phyloP scores from a whole-genome alignment of 2,113 vertebrate species.

The Anarhynchus alexandrinus region DNA sequence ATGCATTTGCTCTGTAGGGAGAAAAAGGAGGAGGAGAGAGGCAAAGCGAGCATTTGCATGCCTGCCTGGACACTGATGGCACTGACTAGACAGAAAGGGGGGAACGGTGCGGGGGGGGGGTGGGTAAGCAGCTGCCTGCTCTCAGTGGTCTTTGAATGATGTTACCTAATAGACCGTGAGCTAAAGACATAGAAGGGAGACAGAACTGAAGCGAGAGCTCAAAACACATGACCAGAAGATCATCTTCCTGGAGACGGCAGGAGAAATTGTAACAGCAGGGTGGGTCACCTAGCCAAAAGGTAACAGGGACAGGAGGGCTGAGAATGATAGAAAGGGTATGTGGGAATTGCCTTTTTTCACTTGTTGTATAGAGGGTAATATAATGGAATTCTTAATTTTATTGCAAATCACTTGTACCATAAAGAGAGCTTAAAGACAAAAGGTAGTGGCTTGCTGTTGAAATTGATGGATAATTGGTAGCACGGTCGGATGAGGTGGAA shows the following conservation, averaged over 20 bases:
- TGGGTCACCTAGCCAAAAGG: background rate
- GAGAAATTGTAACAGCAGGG: background rate
- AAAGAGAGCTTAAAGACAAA: background rate
- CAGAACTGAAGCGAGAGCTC: background rate
- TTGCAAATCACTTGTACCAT: no score
- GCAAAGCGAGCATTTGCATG: background rate
- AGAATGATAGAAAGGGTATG: background rate
- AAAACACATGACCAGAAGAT: fast-evolving
- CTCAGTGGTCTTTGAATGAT: background rate
- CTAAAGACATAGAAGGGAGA: background rate
- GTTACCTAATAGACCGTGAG: background rate
- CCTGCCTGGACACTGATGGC: background rate
- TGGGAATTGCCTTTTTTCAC: background rate
- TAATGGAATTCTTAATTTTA: background rate
- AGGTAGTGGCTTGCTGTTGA: background rate
- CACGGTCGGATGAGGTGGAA: background rate
- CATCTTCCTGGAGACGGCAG: background rate
- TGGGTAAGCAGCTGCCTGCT: background rate
- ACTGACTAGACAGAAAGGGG: background rate
- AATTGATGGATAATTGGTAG: background rate
- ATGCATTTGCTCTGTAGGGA: background rate
- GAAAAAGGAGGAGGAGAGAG: background rate
- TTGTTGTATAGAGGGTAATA: background rate
- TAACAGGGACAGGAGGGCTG: background rate
- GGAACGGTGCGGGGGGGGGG: fast-evolving